These are phyloP conservation scores for Chascanopsetta lugubris DNA, from an alignment of 2,113 vertebrate genomes.

Conservation along the genomic window DNA sequence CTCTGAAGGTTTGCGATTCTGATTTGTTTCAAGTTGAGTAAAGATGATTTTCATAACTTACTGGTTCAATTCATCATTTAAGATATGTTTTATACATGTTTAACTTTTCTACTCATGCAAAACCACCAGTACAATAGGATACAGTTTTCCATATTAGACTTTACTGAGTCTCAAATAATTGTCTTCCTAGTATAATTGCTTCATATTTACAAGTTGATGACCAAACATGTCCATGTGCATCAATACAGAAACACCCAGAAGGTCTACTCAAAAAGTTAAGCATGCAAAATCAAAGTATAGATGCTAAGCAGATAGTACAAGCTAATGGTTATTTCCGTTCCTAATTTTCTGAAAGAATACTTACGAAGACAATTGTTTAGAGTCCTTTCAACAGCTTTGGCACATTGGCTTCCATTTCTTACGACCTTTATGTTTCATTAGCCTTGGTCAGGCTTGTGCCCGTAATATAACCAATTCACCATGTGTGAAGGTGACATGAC, in stretches of 20 bases:
- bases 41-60: neutral
- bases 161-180: neutral
- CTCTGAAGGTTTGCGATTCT: neutral
- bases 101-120: slow-evolving; percentile 17
- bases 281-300: slow-evolving; percentile 39
- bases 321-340: slow-evolving; percentile 56
- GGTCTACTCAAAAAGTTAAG: slow-evolving; percentile 27
- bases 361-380: slow-evolving; percentile 92
- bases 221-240: slow-evolving; percentile 41
- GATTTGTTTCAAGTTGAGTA: slow-evolving; percentile 17
- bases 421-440: slow-evolving; percentile 92
- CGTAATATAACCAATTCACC: slow-evolving; percentile 96
- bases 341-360: slow-evolving; percentile 86
- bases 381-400: slow-evolving; percentile 94
- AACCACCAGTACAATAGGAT: slow-evolving; percentile 13
- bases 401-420: slow-evolving; percentile 89
- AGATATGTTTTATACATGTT: neutral
- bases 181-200: neutral
- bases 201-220: slow-evolving; percentile 15
- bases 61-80: neutral
- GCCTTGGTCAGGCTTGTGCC: slow-evolving; percentile 94
- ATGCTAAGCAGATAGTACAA: slow-evolving; percentile 45
- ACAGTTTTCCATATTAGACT: slow-evolving; percentile 5
- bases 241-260: slow-evolving; percentile 18
- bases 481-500: slow-evolving; percentile 93